These are phyloP conservation scores for Meiosimyza platycephala DNA, from an alignment of 2,888 invertebrate genomes.

Conservation along the genomic window DNA sequence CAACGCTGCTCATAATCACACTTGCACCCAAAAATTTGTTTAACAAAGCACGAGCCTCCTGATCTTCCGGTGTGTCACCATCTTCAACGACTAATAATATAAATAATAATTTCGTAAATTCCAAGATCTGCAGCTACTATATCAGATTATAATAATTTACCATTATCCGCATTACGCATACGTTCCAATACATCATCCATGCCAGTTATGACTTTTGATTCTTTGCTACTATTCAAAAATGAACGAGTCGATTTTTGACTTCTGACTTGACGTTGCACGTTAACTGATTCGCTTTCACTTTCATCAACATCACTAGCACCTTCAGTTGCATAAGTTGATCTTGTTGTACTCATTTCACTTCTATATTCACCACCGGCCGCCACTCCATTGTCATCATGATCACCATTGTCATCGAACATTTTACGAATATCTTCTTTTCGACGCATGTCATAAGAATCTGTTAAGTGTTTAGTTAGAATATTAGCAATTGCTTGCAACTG, in stretches of 20 bases:
- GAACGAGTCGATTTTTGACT: conserved; percentile 67
- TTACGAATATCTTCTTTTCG: conserved; percentile 9
- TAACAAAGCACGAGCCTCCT: conserved; percentile 79
- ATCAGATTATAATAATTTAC: conserved; percentile 60
- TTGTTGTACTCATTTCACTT: conserved; percentile 34
- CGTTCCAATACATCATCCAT: conserved; percentile 81
- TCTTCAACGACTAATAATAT: conserved; percentile 70
- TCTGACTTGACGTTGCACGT: conserved; percentile 48
- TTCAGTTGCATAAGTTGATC: conserved; percentile 44
- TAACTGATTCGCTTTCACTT: conserved; percentile 53
- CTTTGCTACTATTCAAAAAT: conserved; percentile 75
- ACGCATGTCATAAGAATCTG: conserved; percentile 7
- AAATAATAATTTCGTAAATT: conserved; percentile 18
- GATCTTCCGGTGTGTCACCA: conserved; percentile 76
- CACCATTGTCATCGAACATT: not conserved
- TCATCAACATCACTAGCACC: conserved; percentile 51
- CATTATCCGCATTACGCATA: conserved; percentile 82
- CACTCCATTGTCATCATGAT: conserved; percentile 18
- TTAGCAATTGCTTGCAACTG: not conserved
- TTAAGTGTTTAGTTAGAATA: not conserved
- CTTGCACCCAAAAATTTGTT: conserved; percentile 88
- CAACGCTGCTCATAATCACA: conserved; percentile 83
- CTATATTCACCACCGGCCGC: conserved; percentile 34
- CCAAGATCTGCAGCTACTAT: not conserved
- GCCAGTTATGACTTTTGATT: conserved; percentile 77